Evolutionary conservation across 2,888 invertebrate genomes (phyloP).

Genomic region (Aphidoletes aphidimyza): DNA sequence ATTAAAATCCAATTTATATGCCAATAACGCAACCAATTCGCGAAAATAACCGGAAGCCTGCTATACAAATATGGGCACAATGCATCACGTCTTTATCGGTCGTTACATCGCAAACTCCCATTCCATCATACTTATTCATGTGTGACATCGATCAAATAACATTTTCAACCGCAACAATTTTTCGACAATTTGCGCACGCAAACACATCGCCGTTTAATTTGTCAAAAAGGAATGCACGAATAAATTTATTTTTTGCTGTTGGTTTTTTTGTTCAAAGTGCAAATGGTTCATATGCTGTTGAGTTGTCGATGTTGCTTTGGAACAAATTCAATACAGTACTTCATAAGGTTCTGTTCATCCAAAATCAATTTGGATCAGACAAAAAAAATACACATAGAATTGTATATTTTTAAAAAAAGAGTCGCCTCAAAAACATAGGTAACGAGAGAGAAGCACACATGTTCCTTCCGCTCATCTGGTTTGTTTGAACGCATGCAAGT

Average conservation of each 20-base stretch:
- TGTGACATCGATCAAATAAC: slow-evolving; percentile 21
- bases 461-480: slow-evolving; percentile 40
- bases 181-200: not conserved
- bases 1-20: slow-evolving; percentile 50
- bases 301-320: too few relatives aligned
- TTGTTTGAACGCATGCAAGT: slow-evolving; percentile 1
- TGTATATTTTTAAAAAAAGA: not conserved
- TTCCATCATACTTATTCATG: not conserved
- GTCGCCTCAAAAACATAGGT: not conserved
- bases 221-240: slow-evolving; percentile 45
- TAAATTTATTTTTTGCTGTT: slow-evolving; percentile 9
- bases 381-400: not conserved
- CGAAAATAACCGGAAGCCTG: slow-evolving; percentile 36
- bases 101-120: not conserved
- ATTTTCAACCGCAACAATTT: not conserved
- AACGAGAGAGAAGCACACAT: not conserved
- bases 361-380: not conserved
- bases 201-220: slow-evolving; percentile 18
- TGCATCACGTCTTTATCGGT: slow-evolving; percentile 43
- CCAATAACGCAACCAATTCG: slow-evolving; percentile 8
- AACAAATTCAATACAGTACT: too few relatives aligned
- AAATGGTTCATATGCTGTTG: too few relatives aligned
- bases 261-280: not conserved
- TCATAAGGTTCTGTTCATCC: too few relatives aligned
- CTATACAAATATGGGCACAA: slow-evolving; percentile 47